Evolutionary conservation across 2,113 vertebrate genomes (phyloP).

Genomic region (Gymnobelideus leadbeateri): DNA sequence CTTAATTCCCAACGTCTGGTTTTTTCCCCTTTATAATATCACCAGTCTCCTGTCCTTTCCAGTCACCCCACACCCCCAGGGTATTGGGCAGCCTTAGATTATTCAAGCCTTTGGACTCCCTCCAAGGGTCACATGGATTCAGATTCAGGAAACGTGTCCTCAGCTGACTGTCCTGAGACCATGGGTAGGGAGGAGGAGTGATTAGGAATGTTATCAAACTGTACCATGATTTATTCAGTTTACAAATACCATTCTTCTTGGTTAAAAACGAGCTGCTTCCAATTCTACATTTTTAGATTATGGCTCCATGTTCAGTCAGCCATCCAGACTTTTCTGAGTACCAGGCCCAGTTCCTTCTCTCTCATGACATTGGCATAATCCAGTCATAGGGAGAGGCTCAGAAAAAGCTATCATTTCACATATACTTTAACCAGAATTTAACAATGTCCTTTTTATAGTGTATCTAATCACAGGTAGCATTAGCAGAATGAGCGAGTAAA

Average conservation of each 20-base stretch:
- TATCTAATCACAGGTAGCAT: neutral
- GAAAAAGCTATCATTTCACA: neutral
- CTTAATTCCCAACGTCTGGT: neutral
- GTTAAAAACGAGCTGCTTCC: conserved; percentile 14
- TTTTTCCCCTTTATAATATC: neutral
- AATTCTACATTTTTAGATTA: neutral
- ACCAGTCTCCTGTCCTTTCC: neutral
- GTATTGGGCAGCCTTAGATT: neutral
- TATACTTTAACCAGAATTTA: neutral
- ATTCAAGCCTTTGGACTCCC: conserved; percentile 11
- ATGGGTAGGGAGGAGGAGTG: neutral
- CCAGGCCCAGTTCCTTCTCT: neutral
- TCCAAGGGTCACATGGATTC: conserved; percentile 16
- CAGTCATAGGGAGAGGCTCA: neutral
- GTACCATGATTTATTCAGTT: neutral
- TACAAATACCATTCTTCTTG: conserved; percentile 10
- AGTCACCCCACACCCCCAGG: neutral
- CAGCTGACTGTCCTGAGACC: neutral
- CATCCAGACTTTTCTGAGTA: neutral
- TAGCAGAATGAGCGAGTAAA: neutral
- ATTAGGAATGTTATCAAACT: conserved; percentile 12
- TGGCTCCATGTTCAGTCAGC: neutral
- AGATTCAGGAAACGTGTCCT: conserved; percentile 29
- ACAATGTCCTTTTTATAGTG: neutral
- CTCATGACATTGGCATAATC: conserved; percentile 8